Base-by-base conservation (phyloP, 2,797 vertebrate genomes). In the Picus viridis region DNA sequence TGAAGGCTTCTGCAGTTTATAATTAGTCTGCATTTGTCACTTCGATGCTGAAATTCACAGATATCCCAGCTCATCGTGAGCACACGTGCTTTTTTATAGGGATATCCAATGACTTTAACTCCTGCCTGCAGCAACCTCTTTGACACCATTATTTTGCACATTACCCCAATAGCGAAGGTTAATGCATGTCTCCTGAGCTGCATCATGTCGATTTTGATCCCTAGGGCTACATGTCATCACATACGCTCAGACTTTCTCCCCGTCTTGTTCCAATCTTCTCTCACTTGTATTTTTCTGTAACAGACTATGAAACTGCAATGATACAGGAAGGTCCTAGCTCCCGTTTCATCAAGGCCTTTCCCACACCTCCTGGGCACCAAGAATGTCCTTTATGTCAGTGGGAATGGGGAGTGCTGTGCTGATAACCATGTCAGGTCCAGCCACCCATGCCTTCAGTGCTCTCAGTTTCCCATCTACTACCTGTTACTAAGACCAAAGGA, bases 121-220 rank as follows among this genome's bases (percentile, higher is more conserved):
- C 27, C 39, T 71, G 36, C 32, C 43, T 56, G 36, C 51, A 64
- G 20, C n/a, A 56, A 12, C 29, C 29, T 67, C 56, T 57, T 45
- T 3, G 5, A 68, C 3, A 73, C n/a, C 9, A 10, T 63, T 69
- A 43, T 76, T 88, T 91, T 74, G 68, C 56, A 58, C 45, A 14
- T 79, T 67, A 69, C 16, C 36, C 43, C 18, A 36, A 3, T 7
- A 36, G 49, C n/a, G 58, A 74, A 76, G 67, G 61, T 70, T 87
- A 76, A 74, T 68, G 49, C 51, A 65, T 43, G 39, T 27, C 30
- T 83, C 61, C 61, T 63, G 51, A 71, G 51, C 30, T 63, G 59
- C 74, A 88, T 69, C 30, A 79, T 76, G 61, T 58, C 43, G 30
- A 68, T 90, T 94, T 90, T 89, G 63, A 86, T 89, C 62, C 77